These are phyloP conservation scores for Aphelenchoides avenae DNA, from an alignment of 1,140 invertebrate genomes.

Conservation along the genomic window DNA sequence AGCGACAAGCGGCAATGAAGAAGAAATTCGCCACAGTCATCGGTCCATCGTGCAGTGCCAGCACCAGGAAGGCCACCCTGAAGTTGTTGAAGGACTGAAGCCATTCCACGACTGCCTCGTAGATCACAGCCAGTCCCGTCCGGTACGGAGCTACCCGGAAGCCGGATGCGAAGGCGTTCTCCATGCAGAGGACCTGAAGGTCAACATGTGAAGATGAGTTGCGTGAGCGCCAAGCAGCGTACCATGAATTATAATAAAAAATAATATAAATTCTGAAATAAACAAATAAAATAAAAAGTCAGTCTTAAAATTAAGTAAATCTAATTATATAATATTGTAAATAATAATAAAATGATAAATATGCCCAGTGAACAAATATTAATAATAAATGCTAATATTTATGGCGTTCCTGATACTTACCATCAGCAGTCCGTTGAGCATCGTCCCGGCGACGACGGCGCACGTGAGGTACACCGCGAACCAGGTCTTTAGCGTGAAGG, in stretches of 20 bases:
- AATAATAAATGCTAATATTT: conserved; percentile 20
- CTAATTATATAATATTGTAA: not conserved
- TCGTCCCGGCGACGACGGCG: conserved; percentile 45
- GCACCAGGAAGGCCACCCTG: conserved; percentile 52
- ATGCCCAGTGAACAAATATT: not conserved
- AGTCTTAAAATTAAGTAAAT: too few species aligned
- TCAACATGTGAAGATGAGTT: not conserved
- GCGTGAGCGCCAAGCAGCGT: too few species aligned
- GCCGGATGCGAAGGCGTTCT: conserved; percentile 54
- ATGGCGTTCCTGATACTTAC: conserved; percentile 18
- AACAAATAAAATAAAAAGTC: too few species aligned
- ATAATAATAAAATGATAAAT: not conserved
- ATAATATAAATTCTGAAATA: too few species aligned
- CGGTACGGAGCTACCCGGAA: conserved; percentile 45
- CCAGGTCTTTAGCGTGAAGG: conserved; percentile 54
- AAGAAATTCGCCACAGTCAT: conserved; percentile 58
- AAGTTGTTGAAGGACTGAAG: conserved; percentile 59
- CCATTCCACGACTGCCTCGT: conserved; percentile 51
- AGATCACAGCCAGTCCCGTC: conserved; percentile 48
- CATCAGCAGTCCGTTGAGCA: conserved; percentile 50
- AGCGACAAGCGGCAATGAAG: conserved; percentile 48
- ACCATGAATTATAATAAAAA: too few species aligned
- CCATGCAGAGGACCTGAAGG: conserved; percentile 51
- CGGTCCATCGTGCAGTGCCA: conserved; percentile 50
- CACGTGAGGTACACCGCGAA: conserved; percentile 47